Evolutionary conservation across 2,888 invertebrate genomes (phyloP), one percentile per base, ranked within the genome.

Genomic region (Hypercompe scribonia): DNA sequence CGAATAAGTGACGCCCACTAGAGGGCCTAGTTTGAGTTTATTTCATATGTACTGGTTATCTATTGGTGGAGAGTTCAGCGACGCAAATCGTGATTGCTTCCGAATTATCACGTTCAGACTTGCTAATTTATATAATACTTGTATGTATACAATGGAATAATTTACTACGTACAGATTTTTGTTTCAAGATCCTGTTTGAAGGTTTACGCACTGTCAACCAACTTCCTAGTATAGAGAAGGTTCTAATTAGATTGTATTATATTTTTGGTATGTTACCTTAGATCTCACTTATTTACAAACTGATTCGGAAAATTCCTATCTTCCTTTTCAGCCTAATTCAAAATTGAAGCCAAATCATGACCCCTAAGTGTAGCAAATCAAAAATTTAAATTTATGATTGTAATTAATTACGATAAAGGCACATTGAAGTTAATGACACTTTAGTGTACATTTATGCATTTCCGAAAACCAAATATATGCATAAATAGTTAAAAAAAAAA

Each of bases 91-190:
- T 73, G 73, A 73, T 69, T 54, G 21, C 21, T 36, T 11, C 54
- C 39, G 65, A 65, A 69, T 65, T 65, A 69, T 69, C 69, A 69
- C 69, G 69, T 65, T 61, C 65, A 46, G 15, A 72, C 68, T 46
- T 34, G 73, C 73, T 73, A 73, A 73, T 73, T 73, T 54, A 21
- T 54, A 65, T 68, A 31, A 42, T 61, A 58, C 28, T 54, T 5
- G 28, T 18, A 65, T 42, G 58, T 42, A 61, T 33, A 72, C 28
- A 63, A 34, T 66, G 24, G 24, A 66, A 31, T 46, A 31, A 46
- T 33, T 33, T 46, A 24, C 3, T 66, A 46, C 33, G 46, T 13
- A 21, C 33, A 46, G 66, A 66, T 46, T 21, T 31, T 46, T 33
- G 33, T 46, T 33, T 24, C 42, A 46, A 46, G 24, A 66, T 46